Evolutionary conservation across 2,888 invertebrate genomes (phyloP), one percentile per base, ranked within the genome.

Genomic region (Sphaerophoria rueppellii): DNA sequence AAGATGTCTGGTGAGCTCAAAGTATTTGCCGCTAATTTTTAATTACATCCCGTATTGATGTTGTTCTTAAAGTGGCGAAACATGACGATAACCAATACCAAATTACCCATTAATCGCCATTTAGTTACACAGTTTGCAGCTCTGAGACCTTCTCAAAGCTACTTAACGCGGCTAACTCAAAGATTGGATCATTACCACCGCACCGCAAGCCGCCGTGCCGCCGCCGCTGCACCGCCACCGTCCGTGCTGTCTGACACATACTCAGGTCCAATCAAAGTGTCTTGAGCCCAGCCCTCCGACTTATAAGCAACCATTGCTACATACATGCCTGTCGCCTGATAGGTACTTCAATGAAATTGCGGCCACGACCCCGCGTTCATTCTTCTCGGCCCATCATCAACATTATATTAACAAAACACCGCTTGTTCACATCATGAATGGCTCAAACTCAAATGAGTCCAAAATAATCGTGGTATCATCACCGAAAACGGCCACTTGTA

Each of bases 281-380:
- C 71, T 79, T 58, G 61, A 37, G 48, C 69, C 75, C 48, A 79
- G 50, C 34, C 58, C 63, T 32, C 24, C 24, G 61, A 52, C 61
- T 60, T 14, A 55, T 35, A 40, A 55, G 46, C 67, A 72, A 72
- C 14, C 34, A 63, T 65, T 14, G 9, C 14, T n/a, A 16, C 48
- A 40, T 40, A 9, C 12, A 43, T 43, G 12, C 4, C 16, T 63
- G 61, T 6, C 9, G 12, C 4, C 16, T 63, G 61, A 32, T 16
- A 16, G 35, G 34, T 35, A 81, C 85, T 85, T 81, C 81, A 55
- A 50, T 60, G 58, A 77, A 77, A 85, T 81, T 85, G 81, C 76
- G 85, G 85, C 85, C 85, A 74, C 85, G 85, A 85, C 85, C 85
- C 81, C 85, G 80, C 85, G 80, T 80, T 83, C 79, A 83, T 63